Evolutionary conservation across 2,888 invertebrate species (phyloP).

Genomic region (Polyploca ridens): DNA sequence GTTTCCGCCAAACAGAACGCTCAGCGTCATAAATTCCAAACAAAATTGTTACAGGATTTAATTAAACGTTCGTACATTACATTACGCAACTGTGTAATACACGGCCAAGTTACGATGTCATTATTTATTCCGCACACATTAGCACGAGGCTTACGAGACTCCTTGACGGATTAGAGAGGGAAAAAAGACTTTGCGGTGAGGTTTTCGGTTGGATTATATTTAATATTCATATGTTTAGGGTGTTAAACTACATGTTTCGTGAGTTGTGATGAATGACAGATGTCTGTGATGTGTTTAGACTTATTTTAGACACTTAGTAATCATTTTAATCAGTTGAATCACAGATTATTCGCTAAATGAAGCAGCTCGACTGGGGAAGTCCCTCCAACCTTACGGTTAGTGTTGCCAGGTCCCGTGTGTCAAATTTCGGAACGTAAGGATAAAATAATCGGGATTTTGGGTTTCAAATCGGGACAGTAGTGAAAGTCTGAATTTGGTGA

Average conservation of each 20-base stretch:
- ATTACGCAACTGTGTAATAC: slow-evolving; percentile 28
- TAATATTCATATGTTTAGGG: slow-evolving; percentile 6
- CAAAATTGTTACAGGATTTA: slow-evolving; percentile 12
- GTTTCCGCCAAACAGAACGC: background rate
- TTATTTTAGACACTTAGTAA: too few species aligned
- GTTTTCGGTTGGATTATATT: slow-evolving; percentile 22
- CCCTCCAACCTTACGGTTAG: too few species aligned
- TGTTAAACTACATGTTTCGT: background rate
- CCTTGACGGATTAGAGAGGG: slow-evolving; percentile 51
- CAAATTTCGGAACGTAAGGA: too few species aligned
- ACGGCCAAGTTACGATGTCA: slow-evolving; percentile 29
- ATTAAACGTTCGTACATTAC: slow-evolving; percentile 8
- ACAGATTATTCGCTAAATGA: too few species aligned
- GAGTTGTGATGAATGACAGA: background rate
- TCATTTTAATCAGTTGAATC: too few species aligned
- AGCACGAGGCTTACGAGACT: slow-evolving; percentile 40
- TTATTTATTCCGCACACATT: slow-evolving; percentile 54
- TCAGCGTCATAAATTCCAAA: background rate
- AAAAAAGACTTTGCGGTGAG: slow-evolving; percentile 36
- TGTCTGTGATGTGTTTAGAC: background rate
- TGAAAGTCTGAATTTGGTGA: too few species aligned
- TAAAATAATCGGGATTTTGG: too few species aligned
- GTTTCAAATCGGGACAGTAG: too few species aligned
- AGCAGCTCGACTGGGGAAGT: too few species aligned
- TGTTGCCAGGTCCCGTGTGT: too few species aligned